Evolutionary conservation across 2,113 vertebrate genomes (phyloP).

Genomic region (Notarius lentiginosus): DNA sequence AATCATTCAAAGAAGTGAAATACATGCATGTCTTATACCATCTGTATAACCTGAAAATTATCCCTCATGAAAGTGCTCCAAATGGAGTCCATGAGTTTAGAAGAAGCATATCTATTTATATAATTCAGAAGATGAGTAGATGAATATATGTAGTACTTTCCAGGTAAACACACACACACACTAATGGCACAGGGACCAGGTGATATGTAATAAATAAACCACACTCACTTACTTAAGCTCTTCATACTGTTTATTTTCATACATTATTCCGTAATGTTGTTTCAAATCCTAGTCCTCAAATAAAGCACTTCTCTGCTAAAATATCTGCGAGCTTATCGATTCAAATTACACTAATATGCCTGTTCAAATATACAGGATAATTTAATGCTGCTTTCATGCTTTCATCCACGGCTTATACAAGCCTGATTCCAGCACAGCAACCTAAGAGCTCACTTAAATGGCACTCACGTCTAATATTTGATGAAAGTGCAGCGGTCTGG

Average conservation of each 20-base stretch:
- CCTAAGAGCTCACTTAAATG: constrained; percentile 20
- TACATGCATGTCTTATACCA: neutral
- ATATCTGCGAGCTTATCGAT: neutral
- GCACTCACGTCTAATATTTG: constrained; percentile 32
- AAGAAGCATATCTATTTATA: too few species aligned
- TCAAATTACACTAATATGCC: neutral
- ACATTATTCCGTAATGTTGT: neutral
- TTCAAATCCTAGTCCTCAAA: neutral
- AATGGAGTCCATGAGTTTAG: neutral
- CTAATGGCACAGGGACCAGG: too few species aligned
- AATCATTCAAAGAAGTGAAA: neutral
- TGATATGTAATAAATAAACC: neutral
- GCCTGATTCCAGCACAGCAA: neutral
- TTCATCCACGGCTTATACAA: neutral
- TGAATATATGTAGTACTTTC: too few species aligned
- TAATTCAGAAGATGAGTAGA: too few species aligned
- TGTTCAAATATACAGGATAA: neutral
- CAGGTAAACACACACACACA: too few species aligned
- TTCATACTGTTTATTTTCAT: neutral
- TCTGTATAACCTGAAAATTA: neutral
- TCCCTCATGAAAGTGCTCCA: neutral
- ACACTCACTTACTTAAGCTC: neutral
- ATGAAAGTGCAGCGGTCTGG: constrained; percentile 34
- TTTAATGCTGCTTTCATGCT: neutral
- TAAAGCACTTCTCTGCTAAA: neutral